Evolutionary conservation across 2,888 invertebrate genomes (phyloP), one percentile per base, ranked within the genome.

Genomic region (Apotomis capreana): DNA sequence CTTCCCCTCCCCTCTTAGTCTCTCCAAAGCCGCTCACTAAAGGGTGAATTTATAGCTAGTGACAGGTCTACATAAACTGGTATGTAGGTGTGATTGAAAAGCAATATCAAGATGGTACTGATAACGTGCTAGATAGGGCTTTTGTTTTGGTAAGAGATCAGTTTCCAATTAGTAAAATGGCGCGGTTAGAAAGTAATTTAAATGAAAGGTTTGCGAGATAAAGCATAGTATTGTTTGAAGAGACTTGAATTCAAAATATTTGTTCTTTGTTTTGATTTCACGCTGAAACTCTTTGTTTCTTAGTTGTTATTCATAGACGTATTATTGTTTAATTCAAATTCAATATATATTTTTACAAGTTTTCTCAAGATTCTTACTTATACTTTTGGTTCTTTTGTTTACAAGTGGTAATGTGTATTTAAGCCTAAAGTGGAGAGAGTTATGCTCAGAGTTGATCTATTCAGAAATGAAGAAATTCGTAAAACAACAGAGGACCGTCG

Each of bases 31-130:
- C 57, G 49, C 6, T 37, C 37, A 54, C 37, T 40, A 12, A 51
- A 60, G 37, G 15, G 49, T 60, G 54, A 54, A 12, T 6, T 49
- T 15, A 55, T 37, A n/a, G 60, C 62, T 10, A 6, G 12, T 49
- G 60, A 61, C 13, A 40, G 61, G 4, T 58, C 61, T 44, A 12
- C n/a, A 10, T 61, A 68, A 57, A 71, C 54, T 62, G 71, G 71
- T 40, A 10, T 36, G 51, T n/a, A 26, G 57, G 67, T 67, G 71
- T 71, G 71, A 71, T 71, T 71, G 71, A 71, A 71, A 71, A 68
- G 71, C 67, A 71, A 68, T 71, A 71, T 71, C 71, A 71, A 68
- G 71, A 68, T 71, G 67, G 71, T 68, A 51, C 57, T 68, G 71
- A 71, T 71, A 71, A 67, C 70, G 61, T 62, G 60, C 10, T 9